Evolutionary conservation across 1,140 invertebrate genomes (phyloP).

Genomic region (Helicoverpa zea): DNA sequence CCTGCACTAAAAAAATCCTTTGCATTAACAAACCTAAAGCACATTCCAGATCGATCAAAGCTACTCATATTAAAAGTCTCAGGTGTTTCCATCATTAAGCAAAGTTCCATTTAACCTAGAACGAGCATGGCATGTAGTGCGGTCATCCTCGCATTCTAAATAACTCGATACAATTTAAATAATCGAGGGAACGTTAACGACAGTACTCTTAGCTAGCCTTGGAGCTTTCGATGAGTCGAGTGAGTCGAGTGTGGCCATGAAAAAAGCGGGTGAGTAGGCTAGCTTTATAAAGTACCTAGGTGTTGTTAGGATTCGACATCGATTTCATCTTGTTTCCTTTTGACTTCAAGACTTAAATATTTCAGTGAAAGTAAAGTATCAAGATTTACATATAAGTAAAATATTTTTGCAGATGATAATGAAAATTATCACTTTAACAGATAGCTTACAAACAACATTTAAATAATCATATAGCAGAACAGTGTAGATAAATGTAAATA

Average conservation of each 20-base stretch:
- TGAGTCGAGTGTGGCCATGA: slow-evolving; percentile 59
- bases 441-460: too few relatives aligned
- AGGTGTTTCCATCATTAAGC: slow-evolving; percentile 19
- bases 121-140: slow-evolving; percentile 9
- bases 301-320: too few relatives aligned
- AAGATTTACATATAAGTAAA: too few relatives aligned
- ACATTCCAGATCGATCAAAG: background rate
- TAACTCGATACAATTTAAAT: slow-evolving; percentile 49
- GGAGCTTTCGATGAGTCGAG: slow-evolving; percentile 67
- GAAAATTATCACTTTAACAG: too few relatives aligned
- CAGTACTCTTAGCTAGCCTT: slow-evolving; percentile 55
- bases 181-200: slow-evolving; percentile 39
- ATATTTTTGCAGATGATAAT: too few relatives aligned
- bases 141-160: slow-evolving; percentile 46
- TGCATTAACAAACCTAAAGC: background rate
- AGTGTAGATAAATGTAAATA: background rate
- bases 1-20: too few relatives aligned
- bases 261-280: slow-evolving; percentile 23
- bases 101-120: slow-evolving; percentile 19
- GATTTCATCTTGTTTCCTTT: too few relatives aligned
- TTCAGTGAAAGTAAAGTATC: background rate
- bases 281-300: background rate
- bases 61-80: slow-evolving; percentile 18
- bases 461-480: background rate
- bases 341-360: background rate